A percentile compares a stretch with the other conserved stretches of the same genome.
These are phyloP conservation scores for Lycia hirtaria DNA, from an alignment of 2,888 invertebrate genomes.

Conservation along the genomic window DNA sequence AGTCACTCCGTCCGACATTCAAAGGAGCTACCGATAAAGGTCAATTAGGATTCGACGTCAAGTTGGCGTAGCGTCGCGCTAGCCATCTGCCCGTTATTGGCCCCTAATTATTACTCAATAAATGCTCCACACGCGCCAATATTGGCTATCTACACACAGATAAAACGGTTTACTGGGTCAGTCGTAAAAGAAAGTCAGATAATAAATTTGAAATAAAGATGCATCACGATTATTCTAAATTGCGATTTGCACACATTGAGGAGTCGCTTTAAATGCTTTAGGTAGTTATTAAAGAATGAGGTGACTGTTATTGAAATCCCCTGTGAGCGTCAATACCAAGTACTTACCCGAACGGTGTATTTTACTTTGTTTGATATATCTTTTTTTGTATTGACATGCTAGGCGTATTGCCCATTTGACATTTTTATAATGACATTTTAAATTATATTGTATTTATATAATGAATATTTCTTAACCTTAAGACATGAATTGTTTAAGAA, in stretches of 20 bases:
- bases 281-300: slow-evolving; percentile 75
- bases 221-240: slow-evolving; percentile 57
- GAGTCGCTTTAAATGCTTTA: slow-evolving; percentile 74
- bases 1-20: slow-evolving; percentile 61
- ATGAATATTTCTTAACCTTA: too few species aligned
- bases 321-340: slow-evolving; percentile 80
- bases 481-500: too few species aligned
- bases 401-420: too few species aligned
- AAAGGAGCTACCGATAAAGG: slow-evolving; percentile 73
- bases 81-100: slow-evolving; percentile 49
- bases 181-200: slow-evolving; percentile 38
- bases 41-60: slow-evolving; percentile 68
- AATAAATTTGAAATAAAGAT: slow-evolving; percentile 33
- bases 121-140: slow-evolving; percentile 42
- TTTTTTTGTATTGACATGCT: too few species aligned
- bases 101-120: slow-evolving; percentile 56
- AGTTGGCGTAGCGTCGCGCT: slow-evolving; percentile 46
- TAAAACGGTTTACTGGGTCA: slow-evolving; percentile 47
- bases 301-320: slow-evolving; percentile 77
- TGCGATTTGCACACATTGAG: slow-evolving; percentile 65
- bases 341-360: too few species aligned
- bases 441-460: too few species aligned
- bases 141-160: slow-evolving; percentile 43
- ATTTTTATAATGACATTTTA: too few species aligned
- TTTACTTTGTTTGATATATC: too few species aligned